Base-by-base conservation (phyloP, 2,888 invertebrate genomes). In the Luperina testacea region DNA sequence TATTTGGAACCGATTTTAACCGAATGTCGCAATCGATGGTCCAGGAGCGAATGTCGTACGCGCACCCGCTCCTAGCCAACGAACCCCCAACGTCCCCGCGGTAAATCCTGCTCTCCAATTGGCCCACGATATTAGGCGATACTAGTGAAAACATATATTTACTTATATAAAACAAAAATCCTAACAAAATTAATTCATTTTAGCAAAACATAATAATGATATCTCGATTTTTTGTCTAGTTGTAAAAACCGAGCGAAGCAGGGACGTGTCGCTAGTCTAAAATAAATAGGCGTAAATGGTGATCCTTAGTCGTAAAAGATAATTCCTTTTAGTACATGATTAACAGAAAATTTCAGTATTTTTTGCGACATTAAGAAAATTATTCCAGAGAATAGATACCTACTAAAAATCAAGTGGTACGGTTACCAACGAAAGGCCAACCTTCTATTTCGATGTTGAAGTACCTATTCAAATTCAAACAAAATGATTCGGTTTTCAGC, bases 291-390 rank as follows among this genome's bases (percentile, higher is more conserved):
- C 27, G 20, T 48, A 27, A 69, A 48, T 20, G 45, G 68, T 3
- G 68, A 48, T 11, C 27, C 13, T 69, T 51, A 32, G 13, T 51
- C 15, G 13, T 51, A 51, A 20, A 32, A 32, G 27, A 69, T 20
- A 20, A 69, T 69, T 69, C 27, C 7, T 69, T 68, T 48, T 48
- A 48, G 6, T 27, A 48, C 20, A 59, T n/a, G 38, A 78, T 20
- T 61, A 13, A 48, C 5, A 61, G 17, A 38, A 79, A 13, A 27
- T 24, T 17, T 68, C 7, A n/a, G 15, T 57, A 48, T 20, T 68
- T 78, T 32, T 80, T 70, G 45, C 63, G 27, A 51, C 11, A 63
- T 63, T 63, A 53, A 79, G 27, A 61, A 48, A 77, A 68, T 32
- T 51, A 68, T 51, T 17, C n/a, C 13, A 32, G 20, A n/a, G 51